Percentiles rank a stretch among this genome's conserved stretches.
These are phyloP conservation scores for Romanogobio albipinnatus DNA, from an alignment of 2,113 vertebrate species.

Conservation along the genomic window DNA sequence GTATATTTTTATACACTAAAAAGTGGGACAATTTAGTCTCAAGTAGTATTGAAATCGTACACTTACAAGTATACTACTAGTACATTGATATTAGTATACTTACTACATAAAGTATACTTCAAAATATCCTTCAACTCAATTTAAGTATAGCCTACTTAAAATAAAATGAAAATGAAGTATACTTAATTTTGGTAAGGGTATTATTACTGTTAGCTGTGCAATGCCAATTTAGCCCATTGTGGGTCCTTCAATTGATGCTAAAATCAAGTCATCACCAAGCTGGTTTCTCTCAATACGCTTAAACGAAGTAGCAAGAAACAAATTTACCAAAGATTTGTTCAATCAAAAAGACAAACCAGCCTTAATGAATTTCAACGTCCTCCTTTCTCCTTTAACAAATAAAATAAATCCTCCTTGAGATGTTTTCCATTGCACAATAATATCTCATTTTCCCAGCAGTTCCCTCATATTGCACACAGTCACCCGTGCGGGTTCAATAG, in stretches of 20 bases:
- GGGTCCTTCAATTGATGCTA: not conserved
- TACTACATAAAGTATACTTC: no score
- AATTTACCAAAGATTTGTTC: constrained; percentile 13
- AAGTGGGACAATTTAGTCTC: no score
- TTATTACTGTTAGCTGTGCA: not conserved
- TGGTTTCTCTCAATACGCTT: not conserved
- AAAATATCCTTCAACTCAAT: no score
- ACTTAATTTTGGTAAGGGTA: not conserved
- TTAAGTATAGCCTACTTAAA: no score
- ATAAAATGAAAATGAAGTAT: no score
- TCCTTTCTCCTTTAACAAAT: not conserved
- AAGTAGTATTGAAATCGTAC: no score
- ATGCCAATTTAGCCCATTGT: not conserved
- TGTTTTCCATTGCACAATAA: not conserved
- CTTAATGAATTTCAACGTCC: not conserved
- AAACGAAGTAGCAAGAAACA: not conserved
- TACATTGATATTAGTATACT: no score
- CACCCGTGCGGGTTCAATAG: not conserved
- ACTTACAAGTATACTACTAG: no score
- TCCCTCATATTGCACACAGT: not conserved
- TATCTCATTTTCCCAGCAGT: constrained; percentile 21
- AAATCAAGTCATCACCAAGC: constrained; percentile 2
- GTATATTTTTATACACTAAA: no score
- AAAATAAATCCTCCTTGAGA: not conserved
- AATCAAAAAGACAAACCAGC: constrained; percentile 9